Conservation (phyloP, 2,888 invertebrate species). For the Stramonita haemastoma region DNA sequence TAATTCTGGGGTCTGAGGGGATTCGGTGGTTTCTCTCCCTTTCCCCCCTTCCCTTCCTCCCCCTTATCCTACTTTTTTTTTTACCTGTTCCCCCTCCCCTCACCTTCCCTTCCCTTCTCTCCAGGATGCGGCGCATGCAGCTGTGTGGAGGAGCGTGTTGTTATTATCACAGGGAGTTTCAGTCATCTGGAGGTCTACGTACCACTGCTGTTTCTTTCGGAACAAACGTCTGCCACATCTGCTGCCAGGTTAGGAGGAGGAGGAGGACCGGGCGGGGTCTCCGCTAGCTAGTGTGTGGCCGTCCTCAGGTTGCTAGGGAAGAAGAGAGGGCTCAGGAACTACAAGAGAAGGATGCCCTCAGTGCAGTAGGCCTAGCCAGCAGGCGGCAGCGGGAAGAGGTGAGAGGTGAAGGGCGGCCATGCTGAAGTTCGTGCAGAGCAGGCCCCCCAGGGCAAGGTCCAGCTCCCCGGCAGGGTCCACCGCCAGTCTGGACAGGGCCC, state of each 20-base stretch:
- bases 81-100: not conserved
- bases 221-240: not conserved
- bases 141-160: not conserved
- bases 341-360: not conserved
- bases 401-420: constrained; percentile 48
- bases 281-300: too few species aligned
- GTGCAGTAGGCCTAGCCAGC: too few species aligned
- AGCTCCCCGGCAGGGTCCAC: constrained; percentile 19
- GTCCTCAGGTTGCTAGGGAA: too few species aligned
- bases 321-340: too few species aligned
- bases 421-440: constrained; percentile 68
- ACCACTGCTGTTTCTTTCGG: not conserved
- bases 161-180: not conserved
- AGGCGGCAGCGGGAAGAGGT: too few species aligned
- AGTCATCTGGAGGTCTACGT: not conserved
- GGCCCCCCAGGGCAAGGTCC: constrained; percentile 59
- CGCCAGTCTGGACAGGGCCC: constrained; percentile 25
- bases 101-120: not conserved
- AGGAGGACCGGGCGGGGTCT: not conserved
- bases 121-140: constrained; percentile 4
- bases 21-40: too few species aligned
- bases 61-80: not conserved
- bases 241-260: not conserved
- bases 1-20: not conserved
- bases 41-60: too few species aligned